Conservation (phyloP, 2,113 vertebrate species). For the Mustela lutreola region DNA sequence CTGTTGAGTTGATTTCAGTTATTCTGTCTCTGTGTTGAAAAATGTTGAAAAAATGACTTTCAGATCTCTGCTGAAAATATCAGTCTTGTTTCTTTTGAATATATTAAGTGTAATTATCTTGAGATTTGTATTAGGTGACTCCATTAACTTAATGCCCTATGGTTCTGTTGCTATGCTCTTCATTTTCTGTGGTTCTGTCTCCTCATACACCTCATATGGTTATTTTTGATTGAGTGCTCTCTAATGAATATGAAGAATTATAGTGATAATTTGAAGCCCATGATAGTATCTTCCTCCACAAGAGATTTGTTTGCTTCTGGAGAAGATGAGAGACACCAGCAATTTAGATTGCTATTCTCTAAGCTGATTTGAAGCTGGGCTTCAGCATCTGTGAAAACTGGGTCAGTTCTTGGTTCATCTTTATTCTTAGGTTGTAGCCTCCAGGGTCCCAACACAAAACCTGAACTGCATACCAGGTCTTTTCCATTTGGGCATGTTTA, state of each 20-base stretch:
- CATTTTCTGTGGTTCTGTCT: constrained; percentile 4
- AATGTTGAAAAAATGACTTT: background rate
- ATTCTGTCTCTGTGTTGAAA: constrained; percentile 27
- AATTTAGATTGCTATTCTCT: background rate
- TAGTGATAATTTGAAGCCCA: background rate
- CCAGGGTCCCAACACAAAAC: background rate
- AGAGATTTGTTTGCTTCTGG: constrained; percentile 40
- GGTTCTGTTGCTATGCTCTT: background rate
- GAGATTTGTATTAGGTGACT: background rate
- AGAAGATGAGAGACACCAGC: no score
- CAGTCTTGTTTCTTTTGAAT: background rate
- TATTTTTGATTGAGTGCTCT: constrained; percentile 27
- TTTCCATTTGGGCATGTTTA: background rate
- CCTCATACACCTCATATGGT: background rate
- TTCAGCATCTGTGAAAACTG: background rate
- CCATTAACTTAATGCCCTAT: background rate
- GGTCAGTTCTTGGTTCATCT: background rate
- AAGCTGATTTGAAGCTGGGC: background rate
- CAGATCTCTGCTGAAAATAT: background rate
- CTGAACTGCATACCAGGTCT: background rate
- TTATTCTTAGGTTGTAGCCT: background rate
- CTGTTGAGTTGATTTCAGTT: background rate
- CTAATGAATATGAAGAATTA: background rate
- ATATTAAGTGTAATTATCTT: background rate
- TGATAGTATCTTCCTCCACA: background rate